Base-by-base conservation (phyloP, 1,140 invertebrate species). In the Platyscapa corneri region DNA sequence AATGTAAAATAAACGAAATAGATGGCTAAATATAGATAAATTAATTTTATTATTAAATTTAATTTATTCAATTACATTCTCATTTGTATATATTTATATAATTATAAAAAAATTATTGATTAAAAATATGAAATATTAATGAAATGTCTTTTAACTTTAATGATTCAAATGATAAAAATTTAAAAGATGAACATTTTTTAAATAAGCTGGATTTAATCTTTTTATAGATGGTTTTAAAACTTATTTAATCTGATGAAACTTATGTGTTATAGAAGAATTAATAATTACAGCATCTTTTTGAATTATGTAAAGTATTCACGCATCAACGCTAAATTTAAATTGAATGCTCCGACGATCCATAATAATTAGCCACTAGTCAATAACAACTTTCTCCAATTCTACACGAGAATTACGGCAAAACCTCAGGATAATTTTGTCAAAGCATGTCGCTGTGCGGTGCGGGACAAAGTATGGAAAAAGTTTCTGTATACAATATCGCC, bases 351-450 rank as follows among this genome's bases (percentile, higher is more conserved):
- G 39, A 46, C 27, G 67, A 74, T 75, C 75, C 70, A 74, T 82
- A 82, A 82, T 82, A 82, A 82, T 82, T 82, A 82, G 65, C 34
- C 39, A 49, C n/a, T 32, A 75, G 42, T 34, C 30, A 65, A 82
- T 39, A 39, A 49, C 42, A 49, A 20, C 81, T 82, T 82, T 82
- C 67, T 56, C 81, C 30, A 65, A 16, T 64, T 0, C 6, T 27
- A 49, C 56, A n/a, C 20, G 39, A 80, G 39, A 42, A 46, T 37
- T 60, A 1, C 16, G 32, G 20, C n/a, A 67, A 72, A 82, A 82
- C 70, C 8, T 30, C 27, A 34, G 32, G 42, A 82, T 82, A 70
- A 70, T 70, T 80, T 67, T 65, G n/a, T 82, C 32, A 32, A 82
- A 72, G 80, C 37, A 70, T 82, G 30, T 70, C 80, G 64, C n/a